Percentiles rank a stretch among this genome's conserved stretches.
Evolutionary conservation across 1,140 invertebrate species (phyloP).

Genomic region (Batillaria attramentaria): DNA sequence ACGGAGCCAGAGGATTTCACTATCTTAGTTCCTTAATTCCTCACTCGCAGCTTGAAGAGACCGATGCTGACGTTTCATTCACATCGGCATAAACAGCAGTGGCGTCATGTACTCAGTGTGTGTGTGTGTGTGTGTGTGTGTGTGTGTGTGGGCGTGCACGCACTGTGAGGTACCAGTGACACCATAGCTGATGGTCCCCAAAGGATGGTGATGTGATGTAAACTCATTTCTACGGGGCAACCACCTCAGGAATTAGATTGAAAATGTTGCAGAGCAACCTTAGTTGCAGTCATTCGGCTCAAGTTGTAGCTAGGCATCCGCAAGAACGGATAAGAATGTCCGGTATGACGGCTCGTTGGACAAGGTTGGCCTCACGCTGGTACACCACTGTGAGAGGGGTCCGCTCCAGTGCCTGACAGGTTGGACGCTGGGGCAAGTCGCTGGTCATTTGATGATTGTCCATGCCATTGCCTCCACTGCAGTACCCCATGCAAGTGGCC

Average conservation of each 20-base stretch:
- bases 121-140: slow-evolving; percentile 15
- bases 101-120: not conserved
- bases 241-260: not conserved
- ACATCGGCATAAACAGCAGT: no score
- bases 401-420: not conserved
- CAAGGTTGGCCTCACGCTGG: not conserved
- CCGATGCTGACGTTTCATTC: no score
- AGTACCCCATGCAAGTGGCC: not conserved
- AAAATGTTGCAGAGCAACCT: not conserved
- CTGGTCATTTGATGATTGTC: not conserved
- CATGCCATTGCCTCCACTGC: not conserved
- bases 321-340: not conserved
- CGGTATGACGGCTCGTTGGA: not conserved
- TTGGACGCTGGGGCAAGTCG: not conserved
- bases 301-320: not conserved
- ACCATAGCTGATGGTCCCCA: no score
- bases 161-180: no score
- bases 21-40: no score
- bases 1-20: no score
- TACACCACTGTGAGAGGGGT: slow-evolving; percentile 11
- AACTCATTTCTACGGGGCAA: not conserved
- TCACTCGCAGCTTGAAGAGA: no score
- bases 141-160: not conserved
- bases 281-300: not conserved
- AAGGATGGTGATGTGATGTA: no score